Percentiles rank a stretch among this genome's conserved stretches.
Conservation (phyloP, 2,888 invertebrate genomes). For the Argyresthia goedartella region DNA sequence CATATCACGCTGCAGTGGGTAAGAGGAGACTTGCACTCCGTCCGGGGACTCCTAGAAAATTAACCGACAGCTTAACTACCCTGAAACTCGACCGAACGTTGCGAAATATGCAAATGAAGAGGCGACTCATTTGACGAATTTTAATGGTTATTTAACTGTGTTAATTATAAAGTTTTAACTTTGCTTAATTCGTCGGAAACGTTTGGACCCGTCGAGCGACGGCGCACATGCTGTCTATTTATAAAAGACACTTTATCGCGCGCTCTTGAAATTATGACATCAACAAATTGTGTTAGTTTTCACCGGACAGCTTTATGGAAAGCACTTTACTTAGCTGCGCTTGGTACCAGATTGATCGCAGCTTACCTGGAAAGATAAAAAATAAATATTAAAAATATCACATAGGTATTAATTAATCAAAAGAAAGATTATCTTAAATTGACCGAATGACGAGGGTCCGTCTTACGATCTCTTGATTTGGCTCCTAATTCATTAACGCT, state of each 20-base stretch:
- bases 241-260: slow-evolving; percentile 28
- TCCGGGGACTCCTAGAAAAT: slow-evolving; percentile 52
- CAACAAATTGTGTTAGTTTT: background rate
- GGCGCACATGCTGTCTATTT: slow-evolving; percentile 22
- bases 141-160: slow-evolving; percentile 62
- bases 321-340: background rate
- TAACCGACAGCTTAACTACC: slow-evolving; percentile 41
- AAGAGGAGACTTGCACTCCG: slow-evolving; percentile 37
- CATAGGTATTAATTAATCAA: too few relatives aligned
- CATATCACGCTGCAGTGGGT: slow-evolving; percentile 31
- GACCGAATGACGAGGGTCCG: too few relatives aligned
- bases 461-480: background rate
- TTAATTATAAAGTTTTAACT: slow-evolving; percentile 48
- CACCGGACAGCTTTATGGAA: background rate
- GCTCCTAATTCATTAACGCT: background rate
- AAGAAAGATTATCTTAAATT: too few relatives aligned
- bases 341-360: background rate
- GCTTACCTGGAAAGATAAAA: slow-evolving; percentile 12
- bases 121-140: slow-evolving; percentile 61
- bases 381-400: background rate
- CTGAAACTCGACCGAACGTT: slow-evolving; percentile 39
- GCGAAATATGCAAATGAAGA: slow-evolving; percentile 62
- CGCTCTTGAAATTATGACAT: slow-evolving; percentile 10
- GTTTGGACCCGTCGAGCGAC: slow-evolving; percentile 19
- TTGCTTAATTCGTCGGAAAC: slow-evolving; percentile 10